Percentiles rank a stretch among this genome's conserved stretches.
These are phyloP conservation scores for Gandaritis pyraliata DNA, from an alignment of 2,888 invertebrate species.

Conservation along the genomic window DNA sequence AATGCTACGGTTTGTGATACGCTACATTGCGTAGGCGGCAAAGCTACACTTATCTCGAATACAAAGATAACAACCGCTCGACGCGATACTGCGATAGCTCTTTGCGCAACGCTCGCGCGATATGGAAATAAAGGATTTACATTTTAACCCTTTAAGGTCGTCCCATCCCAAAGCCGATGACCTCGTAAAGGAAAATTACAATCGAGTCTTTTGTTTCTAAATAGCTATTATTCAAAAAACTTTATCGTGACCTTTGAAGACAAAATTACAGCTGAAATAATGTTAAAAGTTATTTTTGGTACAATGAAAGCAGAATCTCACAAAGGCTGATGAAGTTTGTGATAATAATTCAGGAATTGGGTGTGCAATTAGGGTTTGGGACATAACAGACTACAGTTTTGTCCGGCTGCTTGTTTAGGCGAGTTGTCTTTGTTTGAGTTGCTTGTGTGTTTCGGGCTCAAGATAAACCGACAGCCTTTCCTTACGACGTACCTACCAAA, in stretches of 20 bases:
- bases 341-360: slow-evolving; percentile 43
- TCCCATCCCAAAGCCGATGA: slow-evolving; percentile 9
- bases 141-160: slow-evolving; percentile 28
- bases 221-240: slow-evolving; percentile 29
- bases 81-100: slow-evolving; percentile 24
- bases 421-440: slow-evolving; percentile 42
- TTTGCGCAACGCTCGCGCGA: slow-evolving; percentile 32
- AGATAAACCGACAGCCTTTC: slow-evolving; percentile 37
- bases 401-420: slow-evolving; percentile 39
- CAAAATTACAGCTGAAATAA: slow-evolving; percentile 32
- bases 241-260: slow-evolving; percentile 22
- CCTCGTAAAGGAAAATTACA: slow-evolving; percentile 24
- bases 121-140: slow-evolving; percentile 26
- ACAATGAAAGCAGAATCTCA: slow-evolving; percentile 35
- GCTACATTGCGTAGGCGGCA: slow-evolving; percentile 54
- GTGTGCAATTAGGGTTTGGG: slow-evolving; percentile 40
- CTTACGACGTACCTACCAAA: slow-evolving; percentile 27
- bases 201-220: slow-evolving; percentile 33
- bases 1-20: slow-evolving; percentile 38
- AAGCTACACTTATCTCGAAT: slow-evolving; percentile 54
- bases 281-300: slow-evolving; percentile 37
- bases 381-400: slow-evolving; percentile 22
- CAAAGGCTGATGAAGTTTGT: slow-evolving; percentile 36
- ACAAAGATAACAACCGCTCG: slow-evolving; percentile 57
- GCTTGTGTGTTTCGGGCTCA: slow-evolving; percentile 31